Conservation (phyloP, 2,113 vertebrate genomes). For the Ranitomeya variabilis region DNA sequence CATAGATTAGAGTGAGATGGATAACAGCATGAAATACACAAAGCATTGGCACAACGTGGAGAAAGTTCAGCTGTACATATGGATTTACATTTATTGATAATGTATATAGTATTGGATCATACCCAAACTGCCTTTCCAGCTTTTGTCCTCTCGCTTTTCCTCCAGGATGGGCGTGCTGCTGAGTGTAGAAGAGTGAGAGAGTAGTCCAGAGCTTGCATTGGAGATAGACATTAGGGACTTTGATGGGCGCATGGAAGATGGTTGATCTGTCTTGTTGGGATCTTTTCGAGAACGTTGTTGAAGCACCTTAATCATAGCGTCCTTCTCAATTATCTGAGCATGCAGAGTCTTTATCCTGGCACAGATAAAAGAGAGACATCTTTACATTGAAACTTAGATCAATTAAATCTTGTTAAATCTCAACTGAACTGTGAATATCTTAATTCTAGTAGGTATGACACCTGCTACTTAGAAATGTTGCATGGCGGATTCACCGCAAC, state of each 20-base stretch:
- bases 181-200: conserved; percentile 86
- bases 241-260: conserved; percentile 90
- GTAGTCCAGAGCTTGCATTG: conserved; percentile 84
- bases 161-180: conserved; percentile 91
- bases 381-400: too few relatives aligned
- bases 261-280: conserved; percentile 83
- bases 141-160: conserved; percentile 89
- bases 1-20: too few relatives aligned
- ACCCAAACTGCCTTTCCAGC: conserved; percentile 98
- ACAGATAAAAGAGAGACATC: background rate
- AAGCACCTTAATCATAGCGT: conserved; percentile 98
- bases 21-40: too few relatives aligned
- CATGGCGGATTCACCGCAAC: too few relatives aligned
- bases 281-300: conserved; percentile 97
- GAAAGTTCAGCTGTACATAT: too few relatives aligned
- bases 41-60: too few relatives aligned
- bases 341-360: conserved; percentile 95
- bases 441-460: too few relatives aligned
- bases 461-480: too few relatives aligned
- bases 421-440: too few relatives aligned
- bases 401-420: too few relatives aligned
- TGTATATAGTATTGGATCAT: conserved; percentile 55
- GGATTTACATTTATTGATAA: background rate
- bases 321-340: conserved; percentile 98
- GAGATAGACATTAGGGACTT: conserved; percentile 98